These are phyloP conservation scores for Corythornis vintsioides DNA, from an alignment of 2,113 vertebrate species.

Conservation along the genomic window DNA sequence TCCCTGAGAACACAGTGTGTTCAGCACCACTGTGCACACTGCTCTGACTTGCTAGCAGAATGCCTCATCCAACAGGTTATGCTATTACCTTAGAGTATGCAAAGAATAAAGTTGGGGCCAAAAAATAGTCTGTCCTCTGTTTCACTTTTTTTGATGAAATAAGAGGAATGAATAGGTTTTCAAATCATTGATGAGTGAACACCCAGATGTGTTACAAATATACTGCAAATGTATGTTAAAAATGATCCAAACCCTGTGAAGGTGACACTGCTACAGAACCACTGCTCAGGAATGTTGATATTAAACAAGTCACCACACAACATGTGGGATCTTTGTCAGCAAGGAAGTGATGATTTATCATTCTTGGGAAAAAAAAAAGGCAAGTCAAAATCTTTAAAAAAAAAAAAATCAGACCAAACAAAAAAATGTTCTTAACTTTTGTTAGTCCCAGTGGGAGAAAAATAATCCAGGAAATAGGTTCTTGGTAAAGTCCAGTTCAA, in stretches of 20 bases:
- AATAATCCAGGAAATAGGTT: background rate
- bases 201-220: background rate
- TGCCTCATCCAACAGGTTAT: background rate
- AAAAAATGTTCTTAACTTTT: background rate
- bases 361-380: background rate
- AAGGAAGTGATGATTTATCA: background rate
- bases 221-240: background rate
- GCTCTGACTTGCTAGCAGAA: background rate
- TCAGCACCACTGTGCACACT: background rate
- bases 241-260: background rate
- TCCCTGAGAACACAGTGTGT: background rate
- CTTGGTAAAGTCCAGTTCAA: background rate
- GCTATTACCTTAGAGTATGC: background rate
- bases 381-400: background rate
- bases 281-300: background rate
- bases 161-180: conserved; percentile 8
- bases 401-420: background rate
- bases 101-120: conserved; percentile 42
- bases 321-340: background rate
- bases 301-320: background rate
- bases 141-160: conserved; percentile 18
- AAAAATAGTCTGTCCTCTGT: background rate
- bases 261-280: background rate
- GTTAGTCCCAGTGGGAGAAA: background rate
- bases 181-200: background rate